Conservation (phyloP, 2,888 invertebrate species). For the Hedychridium roseum region DNA sequence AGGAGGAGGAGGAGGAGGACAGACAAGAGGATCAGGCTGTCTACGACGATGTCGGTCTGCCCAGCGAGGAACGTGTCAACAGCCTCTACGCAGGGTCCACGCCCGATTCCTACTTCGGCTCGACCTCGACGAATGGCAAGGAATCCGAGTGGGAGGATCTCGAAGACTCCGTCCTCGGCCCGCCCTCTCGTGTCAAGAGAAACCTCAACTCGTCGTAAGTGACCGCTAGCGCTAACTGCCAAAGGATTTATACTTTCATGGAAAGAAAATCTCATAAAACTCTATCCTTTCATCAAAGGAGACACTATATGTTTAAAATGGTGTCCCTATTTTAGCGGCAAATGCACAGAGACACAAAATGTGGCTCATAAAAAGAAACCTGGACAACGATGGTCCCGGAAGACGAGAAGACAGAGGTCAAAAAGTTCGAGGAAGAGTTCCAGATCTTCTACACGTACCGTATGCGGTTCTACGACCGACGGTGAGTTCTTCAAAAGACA, state of each 20-base stretch:
- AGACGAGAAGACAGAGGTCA: slow-evolving; percentile 72
- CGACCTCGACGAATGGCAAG: slow-evolving; percentile 38
- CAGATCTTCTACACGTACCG: slow-evolving; percentile 18
- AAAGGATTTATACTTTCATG: too few relatives aligned
- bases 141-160: slow-evolving; percentile 60
- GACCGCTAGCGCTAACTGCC: too few relatives aligned
- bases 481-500: slow-evolving; percentile 33
- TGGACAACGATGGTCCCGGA: slow-evolving; percentile 68
- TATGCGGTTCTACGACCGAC: not conserved
- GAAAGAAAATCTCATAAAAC: too few relatives aligned
- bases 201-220: slow-evolving; percentile 27
- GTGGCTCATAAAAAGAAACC: slow-evolving; percentile 39
- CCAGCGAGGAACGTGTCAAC: slow-evolving; percentile 54
- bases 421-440: slow-evolving; percentile 65
- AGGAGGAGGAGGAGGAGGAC: slow-evolving; percentile 23
- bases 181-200: slow-evolving; percentile 14
- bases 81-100: slow-evolving; percentile 55
- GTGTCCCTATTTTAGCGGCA: too few relatives aligned
- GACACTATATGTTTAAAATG: too few relatives aligned
- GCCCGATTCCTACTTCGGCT: slow-evolving; percentile 34
- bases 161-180: slow-evolving; percentile 36
- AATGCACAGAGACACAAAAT: too few relatives aligned
- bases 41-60: slow-evolving; percentile 52
- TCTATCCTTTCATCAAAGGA: too few relatives aligned
- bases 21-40: slow-evolving; percentile 37